Evolutionary conservation across 2,888 invertebrate genomes (phyloP), one percentile per base, ranked within the genome.

Genomic region (Carcina quercana): DNA sequence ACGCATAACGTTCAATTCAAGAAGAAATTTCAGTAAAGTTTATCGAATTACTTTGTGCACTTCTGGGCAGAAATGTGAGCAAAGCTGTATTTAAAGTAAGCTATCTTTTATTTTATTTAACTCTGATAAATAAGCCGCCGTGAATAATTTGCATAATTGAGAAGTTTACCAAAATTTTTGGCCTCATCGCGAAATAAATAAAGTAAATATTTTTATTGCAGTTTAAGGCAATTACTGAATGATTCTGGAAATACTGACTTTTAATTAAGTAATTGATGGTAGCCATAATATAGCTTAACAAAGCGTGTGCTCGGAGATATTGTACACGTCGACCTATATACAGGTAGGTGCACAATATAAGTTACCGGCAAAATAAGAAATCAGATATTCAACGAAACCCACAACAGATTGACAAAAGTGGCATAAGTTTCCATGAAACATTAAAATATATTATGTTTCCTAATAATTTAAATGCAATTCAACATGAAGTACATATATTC

Each of bases 261-360:
- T 38, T 34, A 34, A 41, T 41, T 36, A 34, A 32, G 41, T 20
- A 34, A 36, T 35, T 41, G 17, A 36, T 36, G 26, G 24, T 11
- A 12, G 20, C 19, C 8, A 32, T 30, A 31, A 30, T 8, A 15
- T 30, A 24, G 38, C 37, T 28, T 45, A 35, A 36, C 37, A 14
- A 32, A 33, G 35, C 45, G 40, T 41, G 45, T 30, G 38, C 42
- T 40, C 46, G 26, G 22, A 34, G 34, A 11, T 11, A 11, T 2
- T 12, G 25, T 21, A 32, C 20, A n/a, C n/a, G n/a, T n/a, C n/a
- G n/a, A n/a, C n/a, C n/a, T n/a, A n/a, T n/a, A n/a, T n/a, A n/a
- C n/a, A n/a, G n/a, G n/a, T n/a, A n/a, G n/a, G n/a, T n/a, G n/a
- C n/a, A n/a, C n/a, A n/a, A n/a, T n/a, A n/a, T n/a, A n/a, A n/a